These are phyloP conservation scores for Trigoniulus corallinus DNA, from an alignment of 1,140 invertebrate genomes.

Conservation along the genomic window DNA sequence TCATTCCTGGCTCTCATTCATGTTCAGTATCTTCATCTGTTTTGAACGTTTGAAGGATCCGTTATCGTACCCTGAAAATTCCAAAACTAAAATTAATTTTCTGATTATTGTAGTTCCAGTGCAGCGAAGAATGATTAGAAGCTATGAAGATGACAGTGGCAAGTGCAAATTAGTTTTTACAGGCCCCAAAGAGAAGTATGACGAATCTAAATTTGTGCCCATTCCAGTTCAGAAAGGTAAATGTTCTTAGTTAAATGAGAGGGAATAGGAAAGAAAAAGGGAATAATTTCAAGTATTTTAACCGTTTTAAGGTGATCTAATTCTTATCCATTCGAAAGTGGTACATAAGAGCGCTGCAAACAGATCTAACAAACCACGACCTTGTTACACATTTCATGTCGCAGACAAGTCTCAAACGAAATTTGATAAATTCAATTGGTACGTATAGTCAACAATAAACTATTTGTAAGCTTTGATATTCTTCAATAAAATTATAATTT, in stretches of 20 bases:
- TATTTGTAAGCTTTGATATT: neutral
- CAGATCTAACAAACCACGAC: constrained; percentile 58
- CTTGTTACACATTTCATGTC: constrained; percentile 91
- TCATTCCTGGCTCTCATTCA: constrained; percentile 18
- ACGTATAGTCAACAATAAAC: constrained; percentile 4
- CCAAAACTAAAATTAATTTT: neutral
- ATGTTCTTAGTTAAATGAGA: too few relatives aligned
- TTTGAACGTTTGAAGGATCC: neutral
- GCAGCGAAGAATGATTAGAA: neutral
- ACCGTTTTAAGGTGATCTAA: constrained; percentile 2
- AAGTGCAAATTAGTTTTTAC: neutral
- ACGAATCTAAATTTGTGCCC: neutral
- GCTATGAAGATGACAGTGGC: neutral
- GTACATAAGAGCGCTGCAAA: constrained; percentile 84
- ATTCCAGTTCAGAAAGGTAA: neutral
- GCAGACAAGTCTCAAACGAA: constrained; percentile 56
- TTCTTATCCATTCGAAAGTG: constrained; percentile 82
- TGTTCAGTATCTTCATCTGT: neutral
- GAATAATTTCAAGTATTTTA: constrained; percentile 3
- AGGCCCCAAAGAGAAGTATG: neutral
- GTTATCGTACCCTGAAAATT: too few relatives aligned
- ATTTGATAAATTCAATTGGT: constrained; percentile 74
- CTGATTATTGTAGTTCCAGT: neutral
- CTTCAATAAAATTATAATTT: constrained; percentile 1
- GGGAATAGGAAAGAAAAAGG: too few relatives aligned